Percentiles rank a stretch among this genome's conserved stretches.
Evolutionary conservation across 1,140 invertebrate genomes (phyloP).

Genomic region (Drosophila trapezifrons): DNA sequence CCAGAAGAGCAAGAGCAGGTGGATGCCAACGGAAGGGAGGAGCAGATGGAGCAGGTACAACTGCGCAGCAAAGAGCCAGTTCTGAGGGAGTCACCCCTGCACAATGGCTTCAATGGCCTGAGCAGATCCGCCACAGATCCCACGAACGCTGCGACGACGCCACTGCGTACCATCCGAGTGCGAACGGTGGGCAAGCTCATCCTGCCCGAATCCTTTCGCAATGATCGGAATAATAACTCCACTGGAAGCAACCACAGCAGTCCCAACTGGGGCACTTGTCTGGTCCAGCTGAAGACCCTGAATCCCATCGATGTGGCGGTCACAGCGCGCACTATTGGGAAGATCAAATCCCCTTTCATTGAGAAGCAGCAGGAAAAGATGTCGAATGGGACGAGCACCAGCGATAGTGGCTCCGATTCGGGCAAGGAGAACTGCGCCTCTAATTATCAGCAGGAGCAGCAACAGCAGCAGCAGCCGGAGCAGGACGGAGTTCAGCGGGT

Average conservation of each 20-base stretch:
- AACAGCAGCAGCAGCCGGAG: conserved; percentile 5
- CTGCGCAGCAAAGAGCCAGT: conserved; percentile 7
- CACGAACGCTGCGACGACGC: conserved; percentile 2
- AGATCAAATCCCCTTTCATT: conserved; percentile 79
- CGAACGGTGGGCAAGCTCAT: conserved; percentile 73
- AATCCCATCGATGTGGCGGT: conserved; percentile 50
- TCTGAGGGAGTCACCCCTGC: neutral
- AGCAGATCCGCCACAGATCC: conserved; percentile 62
- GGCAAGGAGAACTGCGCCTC: conserved; percentile 78
- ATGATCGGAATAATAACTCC: conserved; percentile 57
- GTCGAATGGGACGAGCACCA: conserved; percentile 26
- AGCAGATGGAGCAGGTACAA: conserved; percentile 1
- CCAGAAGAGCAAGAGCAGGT: conserved; percentile 10
- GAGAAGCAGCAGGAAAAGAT: conserved; percentile 63
- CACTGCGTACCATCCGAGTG: conserved; percentile 35
- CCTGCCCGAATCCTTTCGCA: conserved; percentile 67
- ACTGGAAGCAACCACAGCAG: conserved; percentile 42
- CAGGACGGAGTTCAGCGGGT: conserved; percentile 27
- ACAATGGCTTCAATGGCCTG: conserved; percentile 45
- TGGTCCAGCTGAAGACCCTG: conserved; percentile 48
- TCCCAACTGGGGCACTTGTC: conserved; percentile 24
- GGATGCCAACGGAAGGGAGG: neutral
- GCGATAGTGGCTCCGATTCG: conserved; percentile 68
- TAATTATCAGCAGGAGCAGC: conserved; percentile 52
- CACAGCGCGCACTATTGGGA: conserved; percentile 66